These are phyloP conservation scores for Gambusia holbrooki DNA, from an alignment of 2,113 vertebrate species.

Conservation along the genomic window DNA sequence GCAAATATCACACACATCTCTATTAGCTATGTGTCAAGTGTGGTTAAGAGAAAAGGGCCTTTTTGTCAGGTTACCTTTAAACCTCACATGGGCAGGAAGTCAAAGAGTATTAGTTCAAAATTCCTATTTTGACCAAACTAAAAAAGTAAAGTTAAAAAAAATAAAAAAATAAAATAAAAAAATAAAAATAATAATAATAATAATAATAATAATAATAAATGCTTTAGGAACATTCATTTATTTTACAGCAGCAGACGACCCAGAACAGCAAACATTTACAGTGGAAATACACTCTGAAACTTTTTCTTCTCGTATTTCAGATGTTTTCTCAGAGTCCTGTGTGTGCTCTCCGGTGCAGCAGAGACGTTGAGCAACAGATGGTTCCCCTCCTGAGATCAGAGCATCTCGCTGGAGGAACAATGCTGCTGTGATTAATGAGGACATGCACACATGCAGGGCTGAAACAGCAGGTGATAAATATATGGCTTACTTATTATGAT, in stretches of 20 bases:
- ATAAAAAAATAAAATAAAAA: no score
- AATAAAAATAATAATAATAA: no score
- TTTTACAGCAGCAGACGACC: not conserved
- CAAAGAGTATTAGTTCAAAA: not conserved
- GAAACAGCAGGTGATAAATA: constrained; percentile 61
- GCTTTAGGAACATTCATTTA: not conserved
- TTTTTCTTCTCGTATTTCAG: not conserved
- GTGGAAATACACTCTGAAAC: not conserved
- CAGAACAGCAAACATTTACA: not conserved
- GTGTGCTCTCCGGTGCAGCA: constrained; percentile 32
- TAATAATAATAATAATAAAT: not conserved
- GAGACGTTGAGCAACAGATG: constrained; percentile 53
- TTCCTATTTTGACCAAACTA: not conserved
- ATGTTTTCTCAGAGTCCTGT: not conserved
- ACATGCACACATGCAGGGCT: not conserved
- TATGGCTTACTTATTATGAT: constrained; percentile 50
- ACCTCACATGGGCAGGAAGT: not conserved
- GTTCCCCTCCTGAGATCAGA: constrained; percentile 40
- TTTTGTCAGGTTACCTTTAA: not conserved
- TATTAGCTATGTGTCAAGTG: not conserved
- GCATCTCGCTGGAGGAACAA: constrained; percentile 33
- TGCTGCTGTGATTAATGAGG: constrained; percentile 61
- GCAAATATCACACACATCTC: not conserved
- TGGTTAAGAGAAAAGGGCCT: not conserved
- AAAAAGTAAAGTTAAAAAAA: not conserved